Base-by-base conservation (phyloP, 2,797 vertebrate genomes). In the Microctenopoma stevenorrisi region DNA sequence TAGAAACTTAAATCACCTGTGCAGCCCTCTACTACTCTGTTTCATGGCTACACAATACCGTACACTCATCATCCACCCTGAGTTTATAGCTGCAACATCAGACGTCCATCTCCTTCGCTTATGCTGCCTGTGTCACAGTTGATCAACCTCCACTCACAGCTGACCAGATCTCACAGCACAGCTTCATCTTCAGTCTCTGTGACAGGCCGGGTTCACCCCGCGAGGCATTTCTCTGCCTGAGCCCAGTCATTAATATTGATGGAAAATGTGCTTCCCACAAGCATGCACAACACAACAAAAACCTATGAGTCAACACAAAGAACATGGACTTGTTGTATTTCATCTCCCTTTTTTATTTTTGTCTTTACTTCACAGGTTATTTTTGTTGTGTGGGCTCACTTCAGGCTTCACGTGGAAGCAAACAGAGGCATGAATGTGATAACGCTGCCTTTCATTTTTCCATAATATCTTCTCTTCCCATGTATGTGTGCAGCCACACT, bases 111-210 rank as follows among this genome's bases (percentile, higher is more conserved):
- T 50, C 54, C 59, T 64, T 70, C 74, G 4, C 38, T 60, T 62
- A 9, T 26, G 54, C 60, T 33, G 80, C 62, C 64, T 77, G 53
- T 64, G 64, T 78, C 74, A 66, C 64, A 2, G 72, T 58, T 60
- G 66, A 82, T 71, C 40, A 71, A 65, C 77, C 42, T 13, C 46
- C 40, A 1, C 68, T 79, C 78, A 69, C 81, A 82, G 74, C 73
- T 68, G 69, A 77, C 54, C 37, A 60, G 76, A 81, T 61, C 48
- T 59, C 72, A 35, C 46, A 52, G 57, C 58, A 42, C 62, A 37
- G 57, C 63, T 40, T 76, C 64, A 73, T 67, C 52, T 48, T 72
- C 73, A 62, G 52, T 35, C 58, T 66, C 60, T 54, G 66, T 68
- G 78, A 67, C 63, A 30, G 61, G 43, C 30, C 8, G 7, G 43